These are phyloP conservation scores for Pandion haliaetus DNA, from an alignment of 2,113 vertebrate species.

Conservation along the genomic window DNA sequence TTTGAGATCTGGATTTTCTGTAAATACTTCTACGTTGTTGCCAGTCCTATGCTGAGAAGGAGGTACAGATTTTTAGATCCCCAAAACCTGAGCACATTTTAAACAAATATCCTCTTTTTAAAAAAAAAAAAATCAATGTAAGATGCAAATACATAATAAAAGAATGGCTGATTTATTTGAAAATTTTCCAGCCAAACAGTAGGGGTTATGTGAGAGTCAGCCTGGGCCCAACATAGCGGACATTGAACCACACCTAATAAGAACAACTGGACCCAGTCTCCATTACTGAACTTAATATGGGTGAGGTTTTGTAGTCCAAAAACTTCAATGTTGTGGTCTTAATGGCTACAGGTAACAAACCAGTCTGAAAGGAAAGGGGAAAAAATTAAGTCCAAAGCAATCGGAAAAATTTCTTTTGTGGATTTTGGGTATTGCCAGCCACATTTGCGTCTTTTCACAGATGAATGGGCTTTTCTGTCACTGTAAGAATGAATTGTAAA, in stretches of 20 bases:
- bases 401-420: conserved; percentile 11
- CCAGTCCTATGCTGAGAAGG: background rate
- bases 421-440: background rate
- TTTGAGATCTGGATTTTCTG: background rate
- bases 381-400: background rate
- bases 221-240: background rate
- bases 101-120: background rate
- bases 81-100: background rate
- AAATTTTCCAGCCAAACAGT: background rate
- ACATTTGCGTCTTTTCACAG: conserved; percentile 5
- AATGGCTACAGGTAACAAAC: conserved; percentile 24
- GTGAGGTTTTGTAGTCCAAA: background rate
- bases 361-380: background rate
- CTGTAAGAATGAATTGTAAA: conserved; percentile 14
- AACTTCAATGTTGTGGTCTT: conserved; percentile 3
- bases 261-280: conserved; percentile 51
- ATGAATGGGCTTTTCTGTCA: conserved; percentile 6
- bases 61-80: background rate
- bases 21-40: background rate
- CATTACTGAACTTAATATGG: too few relatives aligned
- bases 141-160: conserved; percentile 16
- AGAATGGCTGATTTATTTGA: conserved; percentile 27
- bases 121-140: background rate
- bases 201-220: conserved; percentile 27
- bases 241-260: conserved; percentile 35